Percentiles rank a stretch among this genome's conserved stretches.
phyloP scores from a whole-genome alignment of 2,113 vertebrate genomes.

The Tupaia tana region DNA sequence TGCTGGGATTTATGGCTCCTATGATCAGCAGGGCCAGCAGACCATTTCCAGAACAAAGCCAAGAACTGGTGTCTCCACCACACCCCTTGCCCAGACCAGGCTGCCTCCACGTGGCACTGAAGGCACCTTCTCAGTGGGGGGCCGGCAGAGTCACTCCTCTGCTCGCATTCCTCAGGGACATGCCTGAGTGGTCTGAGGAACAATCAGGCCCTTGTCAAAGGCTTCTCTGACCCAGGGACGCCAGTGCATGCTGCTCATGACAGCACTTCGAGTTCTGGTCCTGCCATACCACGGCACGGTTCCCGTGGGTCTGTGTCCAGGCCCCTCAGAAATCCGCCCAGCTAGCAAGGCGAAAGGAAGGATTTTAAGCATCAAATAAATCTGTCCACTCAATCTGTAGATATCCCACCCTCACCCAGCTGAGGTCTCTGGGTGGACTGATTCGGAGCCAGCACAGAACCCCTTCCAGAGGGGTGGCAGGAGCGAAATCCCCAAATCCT shows the following conservation, averaged over 20 bases:
- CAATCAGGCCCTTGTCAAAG: neutral
- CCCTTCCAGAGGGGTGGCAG: fast-evolving
- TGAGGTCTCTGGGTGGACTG: neutral
- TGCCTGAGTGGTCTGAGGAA: neutral
- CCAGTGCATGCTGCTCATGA: fast-evolving
- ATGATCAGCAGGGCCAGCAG: neutral
- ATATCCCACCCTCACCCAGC: no score
- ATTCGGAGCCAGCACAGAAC: neutral
- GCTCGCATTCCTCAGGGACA: neutral
- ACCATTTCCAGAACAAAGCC: conserved; percentile 46
- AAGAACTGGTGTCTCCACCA: neutral
- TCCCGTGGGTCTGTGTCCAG: neutral
- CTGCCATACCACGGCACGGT: fast-evolving
- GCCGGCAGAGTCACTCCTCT: neutral
- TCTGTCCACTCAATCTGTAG: fast-evolving
- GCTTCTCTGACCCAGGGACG: neutral
- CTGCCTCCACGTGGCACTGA: conserved; percentile 26
- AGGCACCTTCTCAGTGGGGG: neutral
- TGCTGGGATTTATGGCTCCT: neutral
- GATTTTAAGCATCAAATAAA: neutral
- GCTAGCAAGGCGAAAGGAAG: fast-evolving
- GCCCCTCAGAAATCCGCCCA: neutral
- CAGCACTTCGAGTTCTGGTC: fast-evolving
- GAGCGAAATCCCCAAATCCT: neutral
- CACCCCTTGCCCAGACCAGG: fast-evolving